Conservation (phyloP, 2,797 vertebrate species). For the Kryptolebias ocellatus region DNA sequence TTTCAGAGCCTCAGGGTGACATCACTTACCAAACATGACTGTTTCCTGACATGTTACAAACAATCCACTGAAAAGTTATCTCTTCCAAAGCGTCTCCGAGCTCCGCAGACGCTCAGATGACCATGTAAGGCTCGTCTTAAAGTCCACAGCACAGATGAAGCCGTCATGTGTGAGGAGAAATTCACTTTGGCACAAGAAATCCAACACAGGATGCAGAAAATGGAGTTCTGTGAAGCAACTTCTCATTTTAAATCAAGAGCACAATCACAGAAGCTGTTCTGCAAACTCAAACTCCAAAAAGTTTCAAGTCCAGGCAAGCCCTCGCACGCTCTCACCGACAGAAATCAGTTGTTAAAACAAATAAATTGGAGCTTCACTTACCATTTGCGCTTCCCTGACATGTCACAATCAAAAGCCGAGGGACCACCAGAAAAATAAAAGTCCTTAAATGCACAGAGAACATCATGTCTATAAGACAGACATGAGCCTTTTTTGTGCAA, state of each 20-base stretch:
- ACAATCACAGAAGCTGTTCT: background rate
- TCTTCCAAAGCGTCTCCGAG: background rate
- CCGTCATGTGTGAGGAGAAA: background rate
- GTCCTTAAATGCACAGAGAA: slow-evolving; percentile 80
- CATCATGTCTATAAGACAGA: slow-evolving; percentile 84
- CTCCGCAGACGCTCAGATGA: slow-evolving; percentile 3
- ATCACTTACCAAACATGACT: slow-evolving; percentile 49
- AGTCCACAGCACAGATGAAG: slow-evolving; percentile 4
- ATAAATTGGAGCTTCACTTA: slow-evolving; percentile 71
- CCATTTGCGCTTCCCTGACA: slow-evolving; percentile 78
- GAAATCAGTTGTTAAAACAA: slow-evolving; percentile 47
- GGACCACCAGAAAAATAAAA: slow-evolving; percentile 80
- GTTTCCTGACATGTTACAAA: slow-evolving; percentile 43
- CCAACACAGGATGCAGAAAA: background rate
- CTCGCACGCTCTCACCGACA: background rate
- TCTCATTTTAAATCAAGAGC: background rate
- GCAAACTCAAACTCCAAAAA: background rate
- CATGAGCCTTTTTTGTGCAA: slow-evolving; percentile 76
- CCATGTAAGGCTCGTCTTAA: slow-evolving; percentile 8
- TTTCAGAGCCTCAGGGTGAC: slow-evolving; percentile 61
- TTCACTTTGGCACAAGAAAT: slow-evolving; percentile 2
- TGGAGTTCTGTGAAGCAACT: background rate
- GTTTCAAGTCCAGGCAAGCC: no score
- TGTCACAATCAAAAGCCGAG: slow-evolving; percentile 79
- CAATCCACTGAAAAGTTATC: slow-evolving; percentile 37